Evolutionary conservation across 2,113 vertebrate genomes (phyloP).

Genomic region (Pholis gunnellus): DNA sequence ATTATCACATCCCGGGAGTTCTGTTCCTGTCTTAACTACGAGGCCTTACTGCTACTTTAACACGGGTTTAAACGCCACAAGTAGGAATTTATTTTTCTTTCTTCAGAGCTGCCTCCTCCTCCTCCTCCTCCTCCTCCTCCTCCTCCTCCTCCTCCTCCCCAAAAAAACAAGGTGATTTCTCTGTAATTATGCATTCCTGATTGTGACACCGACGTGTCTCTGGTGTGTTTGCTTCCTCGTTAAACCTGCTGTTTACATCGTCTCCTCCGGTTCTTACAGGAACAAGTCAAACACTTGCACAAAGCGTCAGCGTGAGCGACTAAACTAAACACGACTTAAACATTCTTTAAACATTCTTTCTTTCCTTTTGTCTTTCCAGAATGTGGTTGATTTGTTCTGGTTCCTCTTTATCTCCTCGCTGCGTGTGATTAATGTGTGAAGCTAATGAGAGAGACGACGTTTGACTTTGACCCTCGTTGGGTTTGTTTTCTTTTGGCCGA

Average conservation of each 20-base stretch:
- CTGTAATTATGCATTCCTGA: constrained; percentile 68
- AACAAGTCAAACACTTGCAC: constrained; percentile 25
- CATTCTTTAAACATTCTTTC: too few species aligned
- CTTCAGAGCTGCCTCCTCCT: constrained; percentile 65
- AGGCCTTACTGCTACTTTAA: constrained; percentile 86
- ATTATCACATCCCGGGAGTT: constrained; percentile 31
- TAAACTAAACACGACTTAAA: too few species aligned
- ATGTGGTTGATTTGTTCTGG: constrained; percentile 59
- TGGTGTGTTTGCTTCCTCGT: constrained; percentile 36
- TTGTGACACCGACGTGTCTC: constrained; percentile 35
- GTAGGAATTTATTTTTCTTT: constrained; percentile 23
- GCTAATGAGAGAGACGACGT: constrained; percentile 17
- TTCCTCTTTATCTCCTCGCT: constrained; percentile 34
- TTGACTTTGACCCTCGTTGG: neutral
- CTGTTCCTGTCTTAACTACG: constrained; percentile 81
- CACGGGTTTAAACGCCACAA: constrained; percentile 74
- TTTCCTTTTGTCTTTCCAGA: constrained; percentile 55
- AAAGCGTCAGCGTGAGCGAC: neutral
- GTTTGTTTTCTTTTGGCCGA: neutral
- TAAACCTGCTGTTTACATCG: constrained; percentile 57
- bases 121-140: too few species aligned
- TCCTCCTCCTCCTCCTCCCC: constrained; percentile 69
- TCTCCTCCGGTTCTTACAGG: constrained; percentile 33
- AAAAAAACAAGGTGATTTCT: constrained; percentile 34
- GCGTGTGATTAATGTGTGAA: constrained; percentile 44